Evolutionary conservation across 2,797 vertebrate species (phyloP), one percentile per base, ranked within the genome.

Genomic region (Acipenser transmontanus): DNA sequence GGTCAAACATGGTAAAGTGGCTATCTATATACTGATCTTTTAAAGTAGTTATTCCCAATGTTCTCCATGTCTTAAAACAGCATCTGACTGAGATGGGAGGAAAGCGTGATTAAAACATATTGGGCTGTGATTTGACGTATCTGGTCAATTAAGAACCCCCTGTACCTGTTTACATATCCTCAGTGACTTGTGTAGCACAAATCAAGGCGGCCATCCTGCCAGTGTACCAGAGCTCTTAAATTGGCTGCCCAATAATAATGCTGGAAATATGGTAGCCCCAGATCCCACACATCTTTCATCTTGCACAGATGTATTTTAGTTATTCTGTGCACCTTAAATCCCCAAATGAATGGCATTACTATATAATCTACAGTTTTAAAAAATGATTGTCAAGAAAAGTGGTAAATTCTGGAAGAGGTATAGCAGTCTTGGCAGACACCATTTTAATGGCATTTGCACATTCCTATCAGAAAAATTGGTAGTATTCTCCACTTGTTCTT

Each of bases 381-480:
- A 59, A 63, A 51, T 17, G 8, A 67, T 54, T 67, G 7, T 59
- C 2, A 52, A 34, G 34, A 68, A 66, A 62, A 68, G 50, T 3
- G 62, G 59, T 2, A 65, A 13, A 14, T 34, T 59, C 47, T 67
- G 65, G 63, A 59, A 65, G 5, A 65, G 64, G 8, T 65, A 47
- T 14, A 68, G 9, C 7, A 62, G 68, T 65, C 47, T 64, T 11
- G 47, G 12, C 47, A 71, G 47, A 50, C 6, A 61, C 59, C 62
- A 73, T 71, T 48, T 71, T 66, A 34, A 67, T 65, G 2, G 48
- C 64, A 67, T 69, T 71, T 9, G 63, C 61, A n/a, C 4, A 14
- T 17, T 1, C 63, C 66, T 12, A 70, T 13, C 63, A 68, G 49
- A 8, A 3, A 4, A 34, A 34, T 0, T 34, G 34, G 34, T 34